phyloP scores from a whole-genome alignment of 92 coral and sea anemone genomes.

The Bergia puertoricense region DNA sequence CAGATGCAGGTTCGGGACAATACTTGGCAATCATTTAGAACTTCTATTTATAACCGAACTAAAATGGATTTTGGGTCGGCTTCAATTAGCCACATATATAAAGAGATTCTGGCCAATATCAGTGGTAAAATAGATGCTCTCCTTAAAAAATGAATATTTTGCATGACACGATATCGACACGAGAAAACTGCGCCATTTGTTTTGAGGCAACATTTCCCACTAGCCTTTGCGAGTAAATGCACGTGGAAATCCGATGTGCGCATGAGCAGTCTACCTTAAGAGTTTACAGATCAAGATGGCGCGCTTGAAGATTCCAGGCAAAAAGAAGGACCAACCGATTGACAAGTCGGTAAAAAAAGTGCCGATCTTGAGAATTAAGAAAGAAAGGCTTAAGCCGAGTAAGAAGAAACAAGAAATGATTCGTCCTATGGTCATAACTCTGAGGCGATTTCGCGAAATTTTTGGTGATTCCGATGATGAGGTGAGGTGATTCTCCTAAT shows the following conservation, averaged over 20 bases:
- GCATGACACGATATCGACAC: background rate
- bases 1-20: background rate
- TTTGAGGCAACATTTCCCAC: slow-evolving; percentile 57
- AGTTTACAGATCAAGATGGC: slow-evolving; percentile 85
- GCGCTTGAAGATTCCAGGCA: slow-evolving; percentile 96
- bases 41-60: background rate
- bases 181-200: slow-evolving; percentile 13
- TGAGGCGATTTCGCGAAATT: slow-evolving; percentile 85
- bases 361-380: slow-evolving; percentile 58
- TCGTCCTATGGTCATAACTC: slow-evolving; percentile 75
- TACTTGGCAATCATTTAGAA: background rate
- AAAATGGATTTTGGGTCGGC: background rate
- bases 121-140: background rate
- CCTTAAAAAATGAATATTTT: too few relatives aligned
- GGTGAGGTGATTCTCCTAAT: slow-evolving; percentile 60
- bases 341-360: slow-evolving; percentile 58
- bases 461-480: slow-evolving; percentile 99
- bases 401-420: slow-evolving; percentile 44
- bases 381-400: slow-evolving; percentile 35
- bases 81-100: too few relatives aligned
- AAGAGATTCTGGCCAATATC: background rate
- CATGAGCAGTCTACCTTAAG: slow-evolving; percentile 67
- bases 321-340: slow-evolving; percentile 66
- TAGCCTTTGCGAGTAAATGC: slow-evolving; percentile 62
- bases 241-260: slow-evolving; percentile 57